Evolutionary conservation across 1,140 invertebrate genomes (phyloP), one percentile per base, ranked within the genome.

Genomic region (Macrosteles quadrilineatus): DNA sequence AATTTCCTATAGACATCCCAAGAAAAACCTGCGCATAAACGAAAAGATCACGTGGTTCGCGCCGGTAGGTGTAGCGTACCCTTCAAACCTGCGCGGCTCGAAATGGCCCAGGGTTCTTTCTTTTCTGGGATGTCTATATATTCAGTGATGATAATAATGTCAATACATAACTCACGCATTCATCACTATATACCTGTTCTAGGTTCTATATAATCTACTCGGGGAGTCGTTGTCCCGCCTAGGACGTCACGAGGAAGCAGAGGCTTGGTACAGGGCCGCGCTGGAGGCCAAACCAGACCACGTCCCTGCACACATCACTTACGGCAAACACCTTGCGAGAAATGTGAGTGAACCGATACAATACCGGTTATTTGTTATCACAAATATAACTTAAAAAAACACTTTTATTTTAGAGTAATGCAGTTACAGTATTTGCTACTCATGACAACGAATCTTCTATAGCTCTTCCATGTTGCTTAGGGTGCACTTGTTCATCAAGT

Each of bases 241-340:
- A 62, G 82, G 84, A 50, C 76, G 82, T 23, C 79, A 82, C 47
- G 79, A 79, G 0, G 83, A 87, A 73, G 88, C 88, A 1, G 87
- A 89, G 74, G 74, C 80, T 30, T 89, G 86, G 86, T 89, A 88
- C 76, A 80, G 81, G 72, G 82, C 86, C 73, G 85, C 87, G 0
- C 77, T 89, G 6, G 77, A 79, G 40, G 81, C 79, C 3, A 89
- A 89, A 77, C 83, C 86, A 12, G 86, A 88, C 76, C 87, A 89
- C 74, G 81, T 88, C 21, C 87, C 87, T 1, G 87, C 87, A 19
- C 92, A 97, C 80, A 85, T 97, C 62, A 95, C 93, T 50, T 94
- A 96, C 77, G 95, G 94, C 45, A 95, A 95, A 81, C 88, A 97
- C 63, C 83, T 95, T 25, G 91, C 93, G 40, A 90, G 90, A 84